phyloP scores from a whole-genome alignment of 2,113 vertebrate genomes.

The Salvelinus alpinus region DNA sequence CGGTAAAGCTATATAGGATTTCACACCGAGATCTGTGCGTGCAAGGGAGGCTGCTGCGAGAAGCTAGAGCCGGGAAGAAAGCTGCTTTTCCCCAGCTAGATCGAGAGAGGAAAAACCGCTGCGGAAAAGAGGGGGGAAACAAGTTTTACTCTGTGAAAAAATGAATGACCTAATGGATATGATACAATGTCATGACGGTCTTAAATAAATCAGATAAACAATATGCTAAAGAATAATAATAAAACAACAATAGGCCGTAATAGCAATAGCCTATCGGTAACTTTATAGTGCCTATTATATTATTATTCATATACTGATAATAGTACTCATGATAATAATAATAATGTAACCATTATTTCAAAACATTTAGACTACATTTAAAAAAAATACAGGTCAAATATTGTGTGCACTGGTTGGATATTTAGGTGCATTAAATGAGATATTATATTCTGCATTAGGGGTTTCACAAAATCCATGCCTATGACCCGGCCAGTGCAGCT shows the following conservation, averaged over 20 bases:
- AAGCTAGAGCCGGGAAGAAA: conserved; percentile 34
- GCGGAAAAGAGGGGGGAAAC: background rate
- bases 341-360: too few species aligned
- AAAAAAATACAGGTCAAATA: too few species aligned
- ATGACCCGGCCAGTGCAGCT: too few species aligned
- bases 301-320: background rate
- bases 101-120: conserved; percentile 54
- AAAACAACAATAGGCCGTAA: conserved; percentile 7
- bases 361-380: too few species aligned
- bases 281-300: background rate
- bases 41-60: conserved; percentile 2
- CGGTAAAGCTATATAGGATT: too few species aligned
- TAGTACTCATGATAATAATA: background rate
- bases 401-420: too few species aligned
- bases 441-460: too few species aligned
- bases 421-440: too few species aligned
- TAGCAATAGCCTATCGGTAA: background rate
- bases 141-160: background rate
- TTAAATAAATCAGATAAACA: too few species aligned
- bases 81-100: conserved; percentile 68
- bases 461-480: too few species aligned
- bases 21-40: background rate
- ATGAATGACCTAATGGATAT: background rate
- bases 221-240: background rate
- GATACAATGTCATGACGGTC: too few species aligned